phyloP scores from a whole-genome alignment of 2,888 invertebrate genomes.

The Asteroscopus sphinx region DNA sequence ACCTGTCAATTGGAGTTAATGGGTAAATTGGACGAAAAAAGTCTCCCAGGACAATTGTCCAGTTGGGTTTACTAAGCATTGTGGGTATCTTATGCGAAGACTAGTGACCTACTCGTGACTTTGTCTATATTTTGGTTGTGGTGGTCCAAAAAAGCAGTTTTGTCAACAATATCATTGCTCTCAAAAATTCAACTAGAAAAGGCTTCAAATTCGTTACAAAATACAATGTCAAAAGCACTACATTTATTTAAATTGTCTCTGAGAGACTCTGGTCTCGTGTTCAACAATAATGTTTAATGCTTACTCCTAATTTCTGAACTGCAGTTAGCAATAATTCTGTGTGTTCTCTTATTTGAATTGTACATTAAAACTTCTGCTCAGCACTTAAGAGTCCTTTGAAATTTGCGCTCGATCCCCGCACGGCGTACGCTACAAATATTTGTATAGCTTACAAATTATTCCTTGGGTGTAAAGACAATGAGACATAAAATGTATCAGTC shows the following conservation, averaged over 20 bases:
- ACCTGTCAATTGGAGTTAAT: slow-evolving; percentile 73
- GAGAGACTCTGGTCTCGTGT: neutral
- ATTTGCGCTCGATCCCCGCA: neutral
- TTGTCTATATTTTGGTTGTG: neutral
- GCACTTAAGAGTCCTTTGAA: neutral
- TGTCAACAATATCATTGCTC: neutral
- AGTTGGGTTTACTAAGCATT: slow-evolving; percentile 41
- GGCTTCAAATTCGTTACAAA: too few relatives aligned
- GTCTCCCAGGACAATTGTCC: slow-evolving; percentile 64
- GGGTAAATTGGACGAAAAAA: slow-evolving; percentile 69
- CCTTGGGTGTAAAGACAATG: too few relatives aligned
- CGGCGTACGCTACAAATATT: too few relatives aligned
- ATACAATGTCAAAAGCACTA: slow-evolving; percentile 7
- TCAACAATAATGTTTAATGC: slow-evolving; percentile 17
- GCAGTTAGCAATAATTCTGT: slow-evolving; percentile 7
- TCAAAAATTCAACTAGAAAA: too few relatives aligned
- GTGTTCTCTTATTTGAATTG: neutral
- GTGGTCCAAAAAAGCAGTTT: too few relatives aligned
- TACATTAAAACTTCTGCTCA: neutral
- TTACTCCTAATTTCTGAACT: slow-evolving; percentile 2
- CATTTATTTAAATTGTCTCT: slow-evolving; percentile 15
- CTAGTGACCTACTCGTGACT: slow-evolving; percentile 31
- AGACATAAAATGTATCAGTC: too few relatives aligned
- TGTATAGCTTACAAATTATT: too few relatives aligned
- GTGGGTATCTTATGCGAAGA: slow-evolving; percentile 3